Base-by-base conservation (phyloP, 2,113 vertebrate genomes). In the Pampusana beccarii region DNA sequence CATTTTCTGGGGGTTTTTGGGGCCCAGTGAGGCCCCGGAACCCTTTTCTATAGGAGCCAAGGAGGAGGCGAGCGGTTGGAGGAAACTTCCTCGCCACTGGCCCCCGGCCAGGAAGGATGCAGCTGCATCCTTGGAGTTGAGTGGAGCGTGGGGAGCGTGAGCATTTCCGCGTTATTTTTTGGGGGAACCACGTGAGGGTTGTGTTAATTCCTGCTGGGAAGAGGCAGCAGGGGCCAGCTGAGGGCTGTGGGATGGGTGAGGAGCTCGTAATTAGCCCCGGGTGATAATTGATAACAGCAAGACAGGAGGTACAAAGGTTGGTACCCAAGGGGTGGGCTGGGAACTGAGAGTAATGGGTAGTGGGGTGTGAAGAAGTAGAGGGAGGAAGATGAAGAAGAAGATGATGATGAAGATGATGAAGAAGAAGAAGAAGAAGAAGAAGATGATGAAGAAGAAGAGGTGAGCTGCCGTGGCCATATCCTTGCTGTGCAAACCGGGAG, bases 101-200 rank as follows among this genome's bases (percentile, higher is more conserved):
- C 67, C 50, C 58, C 24, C 0, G 0, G 88, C 95, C 93, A 96
- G 90, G 80, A 26, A 85, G 81, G 91, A 74, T 48, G 92, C 96
- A 95, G 96, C 95, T 96, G 96, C 96, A 89, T 96, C 95, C 92
- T 91, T 56, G 95, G 96, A 93, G 74, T 69, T 7, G 44, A 95
- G 93, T 9, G 86, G 86, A 91, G 93, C 60, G 46, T 81, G 92
- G 95, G 93, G 90, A 93, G 73, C n/a, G 3, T 10, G 19, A 96
- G 73, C 87, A 3, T 81, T 93, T 97, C 96, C 69, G 57, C 3
- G 24, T 48, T 91, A 21, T 74, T 95, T 93, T 96, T 89, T 9
- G 17, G 78, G 64, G 84, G 23, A 91, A 85, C 92, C 93, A 81
- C 69, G 72, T 94, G 95, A 95, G 31, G 64, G 73, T 80, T 92